A percentile compares a stretch with the other conserved stretches of the same genome.
Evolutionary conservation across 2,888 invertebrate genomes (phyloP).

Genomic region (Argynnis bischoffii): DNA sequence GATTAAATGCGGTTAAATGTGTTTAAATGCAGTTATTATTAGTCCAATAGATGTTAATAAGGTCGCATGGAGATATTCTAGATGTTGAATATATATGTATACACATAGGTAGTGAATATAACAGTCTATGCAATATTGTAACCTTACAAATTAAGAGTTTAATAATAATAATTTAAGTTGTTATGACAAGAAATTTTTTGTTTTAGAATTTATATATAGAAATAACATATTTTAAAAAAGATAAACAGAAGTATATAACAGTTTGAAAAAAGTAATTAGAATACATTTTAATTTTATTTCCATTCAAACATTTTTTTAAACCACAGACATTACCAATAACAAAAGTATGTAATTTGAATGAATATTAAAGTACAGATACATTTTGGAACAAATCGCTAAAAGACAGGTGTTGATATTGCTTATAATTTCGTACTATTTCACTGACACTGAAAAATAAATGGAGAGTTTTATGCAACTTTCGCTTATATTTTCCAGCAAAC

Average conservation of each 20-base stretch:
- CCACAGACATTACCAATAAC: too few species aligned
- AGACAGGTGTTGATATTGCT: not conserved
- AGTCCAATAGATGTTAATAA: not conserved
- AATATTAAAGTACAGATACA: too few species aligned
- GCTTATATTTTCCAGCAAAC: not conserved
- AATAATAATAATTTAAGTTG: not conserved
- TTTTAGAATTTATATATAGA: too few species aligned
- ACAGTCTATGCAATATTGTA: slow-evolving; percentile 4
- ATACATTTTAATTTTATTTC: too few species aligned
- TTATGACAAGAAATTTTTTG: too few species aligned
- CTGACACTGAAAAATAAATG: not conserved
- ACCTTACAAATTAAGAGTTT: slow-evolving; percentile 1
- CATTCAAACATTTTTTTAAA: too few species aligned
- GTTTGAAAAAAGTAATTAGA: too few species aligned
- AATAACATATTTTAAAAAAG: too few species aligned
- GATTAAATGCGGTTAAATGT: slow-evolving; percentile 24
- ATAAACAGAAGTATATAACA: too few species aligned
- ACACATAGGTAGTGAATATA: not conserved
- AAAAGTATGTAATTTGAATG: too few species aligned
- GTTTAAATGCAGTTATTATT: slow-evolving; percentile 25
- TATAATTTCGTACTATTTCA: not conserved
- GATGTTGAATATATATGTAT: slow-evolving; percentile 4
- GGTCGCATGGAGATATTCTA: not conserved
- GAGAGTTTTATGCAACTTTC: not conserved
- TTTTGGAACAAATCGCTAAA: not conserved